Evolutionary conservation across 2,113 vertebrate species (phyloP), one percentile per base, ranked within the genome.

Genomic region (Trematocara stigmaticum): DNA sequence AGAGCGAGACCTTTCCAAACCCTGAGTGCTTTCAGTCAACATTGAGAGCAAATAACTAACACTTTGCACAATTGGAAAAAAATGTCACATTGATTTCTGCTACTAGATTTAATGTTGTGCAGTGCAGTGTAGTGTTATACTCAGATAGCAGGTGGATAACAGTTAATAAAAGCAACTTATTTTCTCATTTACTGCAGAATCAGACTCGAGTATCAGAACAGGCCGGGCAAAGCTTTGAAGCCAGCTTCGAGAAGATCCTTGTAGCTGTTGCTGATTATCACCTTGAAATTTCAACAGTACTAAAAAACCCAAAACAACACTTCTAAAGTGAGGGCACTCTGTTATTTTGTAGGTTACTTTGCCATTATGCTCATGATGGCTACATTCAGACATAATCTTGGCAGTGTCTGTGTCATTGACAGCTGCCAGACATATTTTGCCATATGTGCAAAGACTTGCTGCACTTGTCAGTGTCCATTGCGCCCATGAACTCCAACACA

Each of bases 31-130:
- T 74, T 40, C 45, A 69, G 38, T 85, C 76, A 81, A 89, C 78
- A 74, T 64, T 85, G 76, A 83, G 52, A 80, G 52, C 69, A 84
- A 84, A 91, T 76, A 71, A 87, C 81, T 82, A 53, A 40, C 82
- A 76, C 64, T 84, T 89, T 76, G 76, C 82, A 56, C 80, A 59
- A 55, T 79, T 87, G 88, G 61, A 12, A 38, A 86, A 82, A 78
- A 88, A 79, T 49, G 79, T 88, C 87, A 84, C 74, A 83, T 90
- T 89, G 16, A 86, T 87, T 84, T 87, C 76, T 55, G 64, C 13
- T 53, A 29, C 80, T 89, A 90, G 87, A 93, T 89, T 89, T 85
- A 76, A 51, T 34, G 45, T 76, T 91, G 57, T 2, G 80, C 81
- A 8, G 52, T 15, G 56, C 47, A 3, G 45, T 40, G 79, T 45